phyloP scores from a whole-genome alignment of 2,888 invertebrate species.

The Xestoiulus laeticollis region DNA sequence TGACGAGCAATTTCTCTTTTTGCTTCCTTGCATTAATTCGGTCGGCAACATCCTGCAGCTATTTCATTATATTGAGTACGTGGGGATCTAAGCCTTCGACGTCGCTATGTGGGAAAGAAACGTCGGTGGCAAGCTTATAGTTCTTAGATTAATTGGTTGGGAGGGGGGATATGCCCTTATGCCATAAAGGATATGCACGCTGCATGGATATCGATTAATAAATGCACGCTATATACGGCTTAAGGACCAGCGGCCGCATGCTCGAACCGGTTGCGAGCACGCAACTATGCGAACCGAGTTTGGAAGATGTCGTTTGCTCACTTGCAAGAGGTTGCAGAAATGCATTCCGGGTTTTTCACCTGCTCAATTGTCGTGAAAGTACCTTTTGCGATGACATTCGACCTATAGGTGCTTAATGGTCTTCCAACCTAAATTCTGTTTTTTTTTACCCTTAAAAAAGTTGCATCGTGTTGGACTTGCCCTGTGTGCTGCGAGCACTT shows the following conservation, averaged over 20 bases:
- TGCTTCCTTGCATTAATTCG: constrained; percentile 37
- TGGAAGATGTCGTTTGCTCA: background rate
- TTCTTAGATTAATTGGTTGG: constrained; percentile 37
- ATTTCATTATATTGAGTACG: constrained; percentile 5
- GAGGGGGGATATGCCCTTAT: background rate
- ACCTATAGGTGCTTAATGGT: too few species aligned
- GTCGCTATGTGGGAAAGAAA: constrained; percentile 14
- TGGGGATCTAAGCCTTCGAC: background rate
- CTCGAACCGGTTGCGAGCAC: background rate
- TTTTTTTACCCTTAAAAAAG: too few species aligned
- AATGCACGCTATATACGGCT: background rate
- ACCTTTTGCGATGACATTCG: too few species aligned
- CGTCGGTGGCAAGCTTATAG: constrained; percentile 14
- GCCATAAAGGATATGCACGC: constrained; percentile 18
- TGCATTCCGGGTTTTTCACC: background rate
- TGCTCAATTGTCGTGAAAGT: too few species aligned
- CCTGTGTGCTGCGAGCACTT: background rate
- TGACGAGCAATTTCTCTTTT: constrained; percentile 37
- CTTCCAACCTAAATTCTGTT: too few species aligned
- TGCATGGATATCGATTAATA: constrained; percentile 4
- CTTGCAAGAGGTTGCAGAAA: background rate
- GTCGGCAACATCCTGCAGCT: constrained; percentile 27
- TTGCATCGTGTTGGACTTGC: background rate
- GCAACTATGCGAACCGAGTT: background rate
- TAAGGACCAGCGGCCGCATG: background rate